Base-by-base conservation (phyloP, 2,888 invertebrate genomes). In the Phyllotreta striolata region DNA sequence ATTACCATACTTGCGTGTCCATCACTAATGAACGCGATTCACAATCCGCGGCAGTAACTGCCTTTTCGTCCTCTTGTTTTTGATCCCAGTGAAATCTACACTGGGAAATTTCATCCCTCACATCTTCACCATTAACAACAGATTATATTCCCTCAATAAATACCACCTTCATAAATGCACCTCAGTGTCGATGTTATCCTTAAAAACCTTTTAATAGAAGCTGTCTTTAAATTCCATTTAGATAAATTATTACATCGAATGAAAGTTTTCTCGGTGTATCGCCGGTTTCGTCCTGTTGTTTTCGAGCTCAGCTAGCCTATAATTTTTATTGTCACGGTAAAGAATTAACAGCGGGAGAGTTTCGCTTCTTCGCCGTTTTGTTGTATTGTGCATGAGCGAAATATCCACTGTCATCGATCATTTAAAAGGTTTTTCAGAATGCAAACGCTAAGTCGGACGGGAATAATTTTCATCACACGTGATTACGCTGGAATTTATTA, bases 241-340 rank as follows among this genome's bases (percentile, higher is more conserved):
- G 24, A 3, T 4, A 24, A 24, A 24, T 24, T 24, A 24, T 24
- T 24, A 4, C 24, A 24, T 24, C 4, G 4, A 24, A 24, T 24
- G 24, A 24, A 24, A 24, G 24, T 44, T 44, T 44, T 44, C 44
- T 44, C 14, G 6, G 44, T 44, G 44, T 44, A 44, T 3, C 12
- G 10, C 7, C 9, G 12, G 10, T 78, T 78, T 78, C 78, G 83
- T 83, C 84, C 84, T 83, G 85, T 85, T 85, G 85, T 85, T 85
- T 84, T 85, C 84, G 84, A 84, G 83, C 83, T 83, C 83, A 84
- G 83, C 84, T 84, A 84, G 84, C 82, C 85, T 84, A 85, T 85
- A 85, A 85, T 85, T 85, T 85, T 85, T 85, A 85, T 85, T 85
- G 85, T 85, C 85, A 85, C 84, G 84, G 82, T 76, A 76, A 81